phyloP scores from a whole-genome alignment of 2,113 vertebrate species.

The Bujurquina vittata region DNA sequence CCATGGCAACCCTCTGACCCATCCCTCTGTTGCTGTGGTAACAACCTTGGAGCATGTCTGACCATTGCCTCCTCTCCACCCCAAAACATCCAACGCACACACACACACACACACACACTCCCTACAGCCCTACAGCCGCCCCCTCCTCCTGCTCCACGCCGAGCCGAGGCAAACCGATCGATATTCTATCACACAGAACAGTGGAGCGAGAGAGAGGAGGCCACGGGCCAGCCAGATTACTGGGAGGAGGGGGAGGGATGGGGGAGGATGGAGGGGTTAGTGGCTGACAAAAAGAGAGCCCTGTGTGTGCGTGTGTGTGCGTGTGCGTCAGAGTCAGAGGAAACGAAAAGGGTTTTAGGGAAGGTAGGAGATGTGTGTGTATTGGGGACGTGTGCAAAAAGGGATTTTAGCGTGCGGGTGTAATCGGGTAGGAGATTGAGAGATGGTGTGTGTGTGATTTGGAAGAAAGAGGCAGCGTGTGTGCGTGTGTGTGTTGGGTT shows the following conservation, averaged over 20 bases:
- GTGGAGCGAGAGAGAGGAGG: slow-evolving; percentile 84
- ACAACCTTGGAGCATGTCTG: slow-evolving; percentile 85
- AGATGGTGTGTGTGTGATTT: slow-evolving; percentile 14
- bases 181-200: slow-evolving; percentile 88
- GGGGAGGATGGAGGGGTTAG: slow-evolving; percentile 25
- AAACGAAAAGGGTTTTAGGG: slow-evolving; percentile 70
- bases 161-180: slow-evolving; percentile 82
- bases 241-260: slow-evolving; percentile 41
- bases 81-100: slow-evolving; percentile 29
- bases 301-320: slow-evolving; percentile 43
- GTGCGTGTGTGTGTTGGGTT: slow-evolving; percentile 30
- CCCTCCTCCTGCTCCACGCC: slow-evolving; percentile 67
- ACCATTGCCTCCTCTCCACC: slow-evolving; percentile 70
- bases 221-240: slow-evolving; percentile 80
- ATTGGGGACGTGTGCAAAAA: slow-evolving; percentile 54
- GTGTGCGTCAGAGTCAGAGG: slow-evolving; percentile 51
- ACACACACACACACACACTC: slow-evolving; percentile 19
- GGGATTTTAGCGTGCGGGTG: slow-evolving; percentile 64
- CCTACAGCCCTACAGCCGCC: slow-evolving; percentile 55
- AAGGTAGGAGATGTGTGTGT: slow-evolving; percentile 60
- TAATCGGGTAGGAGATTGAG: slow-evolving; percentile 75
- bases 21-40: slow-evolving; percentile 82
- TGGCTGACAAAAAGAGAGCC: slow-evolving; percentile 73
- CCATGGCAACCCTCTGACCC: slow-evolving; percentile 84
- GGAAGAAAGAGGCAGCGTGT: not conserved